A percentile compares a stretch with the other conserved stretches of the same genome.
phyloP scores from a whole-genome alignment of 2,113 vertebrate genomes.

The Podarcis muralis region DNA sequence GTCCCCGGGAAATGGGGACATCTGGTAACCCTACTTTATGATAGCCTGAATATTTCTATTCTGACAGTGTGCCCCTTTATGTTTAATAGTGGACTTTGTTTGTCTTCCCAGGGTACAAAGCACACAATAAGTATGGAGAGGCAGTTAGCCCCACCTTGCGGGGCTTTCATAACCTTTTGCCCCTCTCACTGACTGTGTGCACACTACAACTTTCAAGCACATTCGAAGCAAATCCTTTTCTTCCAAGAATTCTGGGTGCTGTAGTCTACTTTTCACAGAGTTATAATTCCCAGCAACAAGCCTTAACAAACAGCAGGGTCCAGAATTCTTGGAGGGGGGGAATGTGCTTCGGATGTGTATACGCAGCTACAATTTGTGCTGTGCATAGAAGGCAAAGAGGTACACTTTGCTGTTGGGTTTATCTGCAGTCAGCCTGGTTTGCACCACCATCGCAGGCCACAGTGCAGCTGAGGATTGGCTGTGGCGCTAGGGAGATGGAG shows the following conservation, averaged over 20 bases:
- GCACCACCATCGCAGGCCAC: not conserved
- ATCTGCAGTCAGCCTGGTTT: not conserved
- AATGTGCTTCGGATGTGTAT: too few relatives aligned
- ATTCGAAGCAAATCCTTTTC: too few relatives aligned
- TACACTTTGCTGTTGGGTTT: not conserved
- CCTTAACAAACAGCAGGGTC: too few relatives aligned
- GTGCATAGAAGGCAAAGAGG: not conserved
- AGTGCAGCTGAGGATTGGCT: not conserved
- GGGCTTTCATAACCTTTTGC: not conserved
- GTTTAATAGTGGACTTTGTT: conserved; percentile 9
- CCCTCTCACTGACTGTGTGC: not conserved
- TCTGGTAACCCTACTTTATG: conserved; percentile 3
- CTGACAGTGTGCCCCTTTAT: conserved; percentile 29
- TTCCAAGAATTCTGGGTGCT: too few relatives aligned
- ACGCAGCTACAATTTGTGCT: too few relatives aligned
- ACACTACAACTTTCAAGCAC: too few relatives aligned
- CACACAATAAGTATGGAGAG: not conserved
- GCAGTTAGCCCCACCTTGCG: not conserved
- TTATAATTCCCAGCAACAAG: too few relatives aligned
- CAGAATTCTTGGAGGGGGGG: too few relatives aligned
- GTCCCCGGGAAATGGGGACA: too few relatives aligned
- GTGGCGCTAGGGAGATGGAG: not conserved
- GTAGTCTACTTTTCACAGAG: too few relatives aligned
- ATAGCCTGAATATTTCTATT: conserved; percentile 37
- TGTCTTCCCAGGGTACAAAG: not conserved